A percentile compares a stretch with the other conserved stretches of the same genome.
phyloP scores from a whole-genome alignment of 2,888 invertebrate genomes.

The Netelia virgata region DNA sequence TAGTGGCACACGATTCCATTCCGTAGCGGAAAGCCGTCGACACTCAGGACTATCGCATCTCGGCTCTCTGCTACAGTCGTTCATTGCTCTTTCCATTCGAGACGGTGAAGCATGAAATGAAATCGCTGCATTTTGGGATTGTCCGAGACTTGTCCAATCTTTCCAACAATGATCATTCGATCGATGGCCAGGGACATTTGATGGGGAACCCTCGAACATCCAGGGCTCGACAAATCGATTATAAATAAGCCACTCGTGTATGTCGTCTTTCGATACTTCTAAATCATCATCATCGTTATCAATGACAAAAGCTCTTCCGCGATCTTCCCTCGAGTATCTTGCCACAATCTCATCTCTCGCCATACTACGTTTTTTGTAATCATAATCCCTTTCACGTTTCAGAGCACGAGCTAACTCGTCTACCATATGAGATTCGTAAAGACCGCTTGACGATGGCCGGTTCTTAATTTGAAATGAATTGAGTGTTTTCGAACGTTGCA shows the following conservation, averaged over 20 bases:
- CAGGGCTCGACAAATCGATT: constrained; percentile 68
- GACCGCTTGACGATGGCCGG: constrained; percentile 1
- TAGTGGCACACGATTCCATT: constrained; percentile 15
- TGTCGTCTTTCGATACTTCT: constrained; percentile 51
- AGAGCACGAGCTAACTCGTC: constrained; percentile 46
- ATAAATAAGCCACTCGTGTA: constrained; percentile 65
- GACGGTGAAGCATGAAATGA: constrained; percentile 6
- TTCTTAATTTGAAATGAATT: constrained; percentile 35
- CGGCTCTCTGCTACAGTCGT: constrained; percentile 74
- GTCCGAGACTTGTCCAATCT: not conserved
- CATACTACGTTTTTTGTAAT: constrained; percentile 42
- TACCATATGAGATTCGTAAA: constrained; percentile 32
- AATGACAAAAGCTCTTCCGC: constrained; percentile 68
- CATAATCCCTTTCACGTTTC: constrained; percentile 51
- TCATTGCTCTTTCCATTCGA: constrained; percentile 28
- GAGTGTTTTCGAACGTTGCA: constrained; percentile 60
- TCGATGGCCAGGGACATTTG: not conserved
- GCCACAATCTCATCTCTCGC: constrained; percentile 8
- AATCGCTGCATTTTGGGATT: constrained; percentile 11
- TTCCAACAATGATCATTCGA: not conserved
- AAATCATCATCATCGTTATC: constrained; percentile 41
- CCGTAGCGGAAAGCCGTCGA: constrained; percentile 18
- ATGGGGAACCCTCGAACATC: constrained; percentile 41
- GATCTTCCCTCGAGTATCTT: constrained; percentile 46
- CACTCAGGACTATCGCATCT: constrained; percentile 37